phyloP scores from a whole-genome alignment of 1,140 invertebrate species.

The Trichonephila inaurata region DNA sequence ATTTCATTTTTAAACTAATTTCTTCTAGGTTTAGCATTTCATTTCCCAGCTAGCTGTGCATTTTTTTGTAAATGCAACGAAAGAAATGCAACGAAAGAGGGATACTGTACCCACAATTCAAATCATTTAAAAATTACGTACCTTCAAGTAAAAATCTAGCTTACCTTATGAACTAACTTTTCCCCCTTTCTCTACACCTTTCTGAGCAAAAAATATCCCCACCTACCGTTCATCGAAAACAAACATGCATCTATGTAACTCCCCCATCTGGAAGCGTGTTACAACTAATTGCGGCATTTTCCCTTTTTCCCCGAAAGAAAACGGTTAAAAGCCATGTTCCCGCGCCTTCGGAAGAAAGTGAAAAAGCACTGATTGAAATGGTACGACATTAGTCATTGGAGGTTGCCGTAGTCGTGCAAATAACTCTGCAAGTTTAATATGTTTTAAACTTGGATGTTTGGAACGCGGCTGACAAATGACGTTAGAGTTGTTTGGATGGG shows the following conservation, averaged over 20 bases:
- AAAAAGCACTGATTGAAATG: constrained; percentile 29
- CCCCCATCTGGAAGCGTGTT: not conserved
- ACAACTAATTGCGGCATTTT: not conserved
- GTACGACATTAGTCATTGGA: constrained; percentile 21
- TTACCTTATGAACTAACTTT: too few species aligned
- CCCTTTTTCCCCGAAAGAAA: not conserved
- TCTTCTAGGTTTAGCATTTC: too few species aligned
- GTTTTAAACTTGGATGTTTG: constrained; percentile 20
- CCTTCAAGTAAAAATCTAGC: too few species aligned
- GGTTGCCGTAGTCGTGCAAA: not conserved
- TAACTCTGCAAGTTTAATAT: constrained; percentile 6
- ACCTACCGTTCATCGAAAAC: not conserved
- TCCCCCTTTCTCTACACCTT: not conserved
- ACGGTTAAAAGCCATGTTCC: constrained; percentile 1
- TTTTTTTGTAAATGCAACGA: too few species aligned
- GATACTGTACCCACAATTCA: too few species aligned
- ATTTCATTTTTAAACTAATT: too few species aligned
- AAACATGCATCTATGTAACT: not conserved
- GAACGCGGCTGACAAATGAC: not conserved
- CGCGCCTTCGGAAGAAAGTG: not conserved
- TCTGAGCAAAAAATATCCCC: not conserved
- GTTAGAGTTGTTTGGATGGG: not conserved
- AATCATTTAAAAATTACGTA: too few species aligned
- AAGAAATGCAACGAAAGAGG: too few species aligned
- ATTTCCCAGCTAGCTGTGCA: too few species aligned